Evolutionary conservation across 1,140 invertebrate genomes (phyloP).

Genomic region (Chionoecetes opilio): DNA sequence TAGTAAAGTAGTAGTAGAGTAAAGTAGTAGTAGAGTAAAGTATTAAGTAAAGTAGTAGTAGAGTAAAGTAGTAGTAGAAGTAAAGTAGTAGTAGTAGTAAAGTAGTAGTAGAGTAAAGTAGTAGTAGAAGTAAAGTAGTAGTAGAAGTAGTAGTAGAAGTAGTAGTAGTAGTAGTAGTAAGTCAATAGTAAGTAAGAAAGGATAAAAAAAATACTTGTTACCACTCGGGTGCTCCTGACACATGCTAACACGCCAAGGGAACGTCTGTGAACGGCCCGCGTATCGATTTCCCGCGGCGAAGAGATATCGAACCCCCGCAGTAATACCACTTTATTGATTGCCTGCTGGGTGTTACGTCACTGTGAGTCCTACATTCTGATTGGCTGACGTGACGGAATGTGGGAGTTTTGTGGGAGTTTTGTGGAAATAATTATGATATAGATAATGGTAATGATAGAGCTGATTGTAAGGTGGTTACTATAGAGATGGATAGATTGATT

Average conservation of each 20-base stretch:
- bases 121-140: no score
- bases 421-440: no score
- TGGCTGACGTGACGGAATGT: background rate
- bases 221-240: background rate
- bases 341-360: background rate
- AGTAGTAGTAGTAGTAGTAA: no score
- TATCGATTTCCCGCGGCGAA: background rate
- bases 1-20: background rate
- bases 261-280: background rate
- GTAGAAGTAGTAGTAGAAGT: no score
- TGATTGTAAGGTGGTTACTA: no score
- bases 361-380: background rate
- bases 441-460: no score
- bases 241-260: background rate
- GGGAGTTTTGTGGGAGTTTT: background rate
- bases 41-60: background rate
- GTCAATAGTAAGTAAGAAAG: background rate
- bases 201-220: background rate
- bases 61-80: background rate
- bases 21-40: background rate
- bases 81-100: background rate
- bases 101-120: background rate
- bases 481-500: no score
- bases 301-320: conserved; percentile 3
- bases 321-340: background rate